These are phyloP conservation scores for Pseudomyrmex pallidus DNA, from an alignment of 1,140 invertebrate genomes.

Conservation along the genomic window DNA sequence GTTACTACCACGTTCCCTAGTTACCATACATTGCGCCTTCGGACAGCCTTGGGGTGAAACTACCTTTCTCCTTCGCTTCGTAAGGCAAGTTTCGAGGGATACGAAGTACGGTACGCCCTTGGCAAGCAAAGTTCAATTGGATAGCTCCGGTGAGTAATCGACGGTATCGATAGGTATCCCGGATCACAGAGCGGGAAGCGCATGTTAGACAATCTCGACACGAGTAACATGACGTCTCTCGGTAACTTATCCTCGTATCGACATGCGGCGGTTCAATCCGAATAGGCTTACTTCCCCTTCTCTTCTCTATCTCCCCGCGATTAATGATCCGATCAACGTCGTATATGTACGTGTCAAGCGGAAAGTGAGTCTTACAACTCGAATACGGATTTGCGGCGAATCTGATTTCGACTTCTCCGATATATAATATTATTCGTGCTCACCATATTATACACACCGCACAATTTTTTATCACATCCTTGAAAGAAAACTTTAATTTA, in stretches of 20 bases:
- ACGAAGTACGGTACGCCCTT: conserved; percentile 49
- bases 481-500: too few relatives aligned
- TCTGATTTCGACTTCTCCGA: background rate
- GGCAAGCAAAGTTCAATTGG: conserved; percentile 61
- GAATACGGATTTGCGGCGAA: background rate
- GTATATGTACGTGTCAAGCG: conserved; percentile 1
- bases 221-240: conserved; percentile 57
- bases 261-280: conserved; percentile 47
- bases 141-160: conserved; percentile 58
- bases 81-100: conserved; percentile 47
- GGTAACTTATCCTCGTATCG: conserved; percentile 55
- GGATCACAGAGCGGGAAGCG: conserved; percentile 50
- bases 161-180: conserved; percentile 48
- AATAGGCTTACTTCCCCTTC: conserved; percentile 17
- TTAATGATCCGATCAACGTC: conserved; percentile 49
- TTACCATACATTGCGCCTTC: conserved; percentile 26
- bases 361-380: conserved; percentile 15
- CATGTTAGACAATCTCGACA: conserved; percentile 59
- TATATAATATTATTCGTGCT: background rate
- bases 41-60: conserved; percentile 29
- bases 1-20: conserved; percentile 19
- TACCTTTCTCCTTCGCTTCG: conserved; percentile 23
- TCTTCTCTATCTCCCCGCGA: background rate
- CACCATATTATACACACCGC: background rate
- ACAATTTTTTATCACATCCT: background rate